Evolutionary conservation across 2,113 vertebrate species (phyloP).

Genomic region (Burhinus bistriatus): DNA sequence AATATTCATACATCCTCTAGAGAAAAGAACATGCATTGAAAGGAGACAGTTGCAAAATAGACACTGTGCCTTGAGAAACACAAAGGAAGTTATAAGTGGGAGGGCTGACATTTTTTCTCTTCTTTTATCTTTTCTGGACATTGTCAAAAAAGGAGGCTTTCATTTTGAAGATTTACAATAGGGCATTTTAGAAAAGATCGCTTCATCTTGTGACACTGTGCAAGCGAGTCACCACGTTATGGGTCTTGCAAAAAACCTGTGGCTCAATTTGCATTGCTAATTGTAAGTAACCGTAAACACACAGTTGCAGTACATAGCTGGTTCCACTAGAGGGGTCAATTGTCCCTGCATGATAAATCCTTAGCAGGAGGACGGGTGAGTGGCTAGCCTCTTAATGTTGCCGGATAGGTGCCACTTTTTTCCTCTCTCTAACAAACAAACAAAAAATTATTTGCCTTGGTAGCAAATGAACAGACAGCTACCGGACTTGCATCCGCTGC

Average conservation of each 20-base stretch:
- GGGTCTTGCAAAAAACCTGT: background rate
- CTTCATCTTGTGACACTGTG: background rate
- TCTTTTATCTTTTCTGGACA: background rate
- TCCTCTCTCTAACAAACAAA: background rate
- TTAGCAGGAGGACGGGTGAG: background rate
- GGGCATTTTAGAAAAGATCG: background rate
- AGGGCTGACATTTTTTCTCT: background rate
- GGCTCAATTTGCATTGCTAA: background rate
- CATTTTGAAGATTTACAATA: background rate
- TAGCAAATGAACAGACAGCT: background rate
- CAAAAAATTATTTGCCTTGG: background rate
- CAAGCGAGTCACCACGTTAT: background rate
- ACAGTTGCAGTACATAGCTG: slow-evolving; percentile 33
- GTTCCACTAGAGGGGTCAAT: slow-evolving; percentile 79
- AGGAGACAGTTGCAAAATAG: background rate
- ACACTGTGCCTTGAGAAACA: background rate
- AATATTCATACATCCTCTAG: background rate
- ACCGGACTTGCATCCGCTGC: background rate
- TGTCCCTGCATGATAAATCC: slow-evolving; percentile 53
- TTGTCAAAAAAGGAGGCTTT: background rate
- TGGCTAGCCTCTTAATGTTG: background rate
- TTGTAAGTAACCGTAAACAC: background rate
- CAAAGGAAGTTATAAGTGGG: slow-evolving; percentile 6
- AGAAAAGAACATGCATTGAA: background rate
- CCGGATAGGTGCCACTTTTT: background rate